phyloP scores from a whole-genome alignment of 2,797 vertebrate genomes.

The Geotrypetes seraphini region DNA sequence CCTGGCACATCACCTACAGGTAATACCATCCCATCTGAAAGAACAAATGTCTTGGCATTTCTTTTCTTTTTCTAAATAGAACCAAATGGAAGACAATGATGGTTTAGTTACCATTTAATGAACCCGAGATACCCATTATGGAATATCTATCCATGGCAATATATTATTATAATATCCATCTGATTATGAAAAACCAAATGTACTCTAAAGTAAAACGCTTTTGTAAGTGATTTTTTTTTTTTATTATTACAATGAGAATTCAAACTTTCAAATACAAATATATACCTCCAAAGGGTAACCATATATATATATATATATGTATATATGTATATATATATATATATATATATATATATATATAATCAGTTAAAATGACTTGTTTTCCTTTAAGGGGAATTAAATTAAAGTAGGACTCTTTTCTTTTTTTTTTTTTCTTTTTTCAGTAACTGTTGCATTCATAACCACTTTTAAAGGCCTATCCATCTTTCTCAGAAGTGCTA shows the following conservation, averaged over 20 bases:
- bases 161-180: constrained; percentile 13
- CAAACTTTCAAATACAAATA: constrained; percentile 26
- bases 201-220: constrained; percentile 15
- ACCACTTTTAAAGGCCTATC: constrained; percentile 75
- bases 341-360: constrained; percentile 29
- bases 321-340: too few relatives aligned
- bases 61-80: constrained; percentile 33
- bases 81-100: constrained; percentile 63
- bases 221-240: constrained; percentile 6
- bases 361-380: constrained; percentile 26
- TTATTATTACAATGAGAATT: constrained; percentile 21
- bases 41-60: constrained; percentile 26
- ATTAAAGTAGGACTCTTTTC: constrained; percentile 22
- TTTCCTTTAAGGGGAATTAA: constrained; percentile 29
- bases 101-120: constrained; percentile 38
- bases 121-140: constrained; percentile 18
- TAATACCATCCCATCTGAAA: constrained; percentile 30
- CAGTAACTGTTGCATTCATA: constrained; percentile 58
- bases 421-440: constrained; percentile 29
- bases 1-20: constrained; percentile 48
- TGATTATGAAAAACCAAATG: constrained; percentile 23
- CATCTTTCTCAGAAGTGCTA: constrained; percentile 74
- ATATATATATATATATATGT: constrained; percentile 30
- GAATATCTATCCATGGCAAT: constrained; percentile 12
- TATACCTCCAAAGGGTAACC: constrained; percentile 15